Evolutionary conservation across 2,113 vertebrate species (phyloP).

Genomic region (Siphamia tubifer): DNA sequence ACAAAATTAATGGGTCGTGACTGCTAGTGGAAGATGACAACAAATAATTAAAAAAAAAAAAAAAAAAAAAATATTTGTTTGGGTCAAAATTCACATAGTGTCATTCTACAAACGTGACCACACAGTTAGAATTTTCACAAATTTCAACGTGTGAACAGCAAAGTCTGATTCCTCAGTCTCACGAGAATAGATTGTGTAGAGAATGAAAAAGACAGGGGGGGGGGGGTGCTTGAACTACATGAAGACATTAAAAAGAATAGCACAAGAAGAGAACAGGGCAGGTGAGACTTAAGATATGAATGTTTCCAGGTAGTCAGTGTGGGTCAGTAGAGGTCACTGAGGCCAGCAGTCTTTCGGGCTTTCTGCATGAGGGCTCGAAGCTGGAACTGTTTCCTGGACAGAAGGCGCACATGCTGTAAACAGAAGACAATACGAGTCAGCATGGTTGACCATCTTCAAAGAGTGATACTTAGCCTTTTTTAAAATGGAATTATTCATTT

Average conservation of each 20-base stretch:
- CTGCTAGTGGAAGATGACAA: neutral
- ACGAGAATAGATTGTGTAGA: neutral
- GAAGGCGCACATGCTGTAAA: slow-evolving; percentile 92
- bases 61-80: slow-evolving; percentile 15
- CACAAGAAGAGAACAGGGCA: slow-evolving; percentile 1
- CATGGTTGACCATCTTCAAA: neutral
- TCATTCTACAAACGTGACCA: neutral
- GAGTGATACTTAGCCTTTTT: too few relatives aligned
- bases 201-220: neutral
- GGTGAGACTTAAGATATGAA: slow-evolving; percentile 33
- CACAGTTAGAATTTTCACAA: neutral
- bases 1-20: neutral
- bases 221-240: slow-evolving; percentile 11
- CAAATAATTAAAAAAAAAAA: too few relatives aligned
- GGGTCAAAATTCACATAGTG: slow-evolving; percentile 13
- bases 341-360: slow-evolving; percentile 96
- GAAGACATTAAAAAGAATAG: slow-evolving; percentile 30
- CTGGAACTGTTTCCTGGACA: slow-evolving; percentile 99
- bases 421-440: slow-evolving; percentile 7
- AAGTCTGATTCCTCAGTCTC: neutral
- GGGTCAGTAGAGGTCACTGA: slow-evolving; percentile 95
- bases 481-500: too few relatives aligned
- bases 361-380: slow-evolving; percentile 98
- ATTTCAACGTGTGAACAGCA: neutral
- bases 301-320: slow-evolving; percentile 27